A percentile compares a stretch with the other conserved stretches of the same genome.
Evolutionary conservation across 2,888 invertebrate species (phyloP).

Genomic region (Ophion ventricosus): DNA sequence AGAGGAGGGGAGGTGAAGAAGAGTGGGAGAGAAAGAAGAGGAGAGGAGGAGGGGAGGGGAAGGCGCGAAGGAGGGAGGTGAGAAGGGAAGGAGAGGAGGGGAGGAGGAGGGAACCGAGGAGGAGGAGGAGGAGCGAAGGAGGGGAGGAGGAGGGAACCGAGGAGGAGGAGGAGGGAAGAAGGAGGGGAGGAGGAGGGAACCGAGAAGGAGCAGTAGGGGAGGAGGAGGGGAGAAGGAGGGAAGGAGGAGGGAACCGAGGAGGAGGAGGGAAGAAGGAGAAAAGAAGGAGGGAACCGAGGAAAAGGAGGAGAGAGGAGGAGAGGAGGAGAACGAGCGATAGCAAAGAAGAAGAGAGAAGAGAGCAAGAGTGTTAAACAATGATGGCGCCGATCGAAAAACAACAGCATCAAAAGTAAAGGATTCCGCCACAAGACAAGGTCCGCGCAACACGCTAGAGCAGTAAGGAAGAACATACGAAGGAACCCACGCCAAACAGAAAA

Average conservation of each 20-base stretch:
- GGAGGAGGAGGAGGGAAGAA: background rate
- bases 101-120: background rate
- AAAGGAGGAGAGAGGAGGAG: no score
- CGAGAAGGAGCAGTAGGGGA: constrained; percentile 48
- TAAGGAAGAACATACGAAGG: background rate
- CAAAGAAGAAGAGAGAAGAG: no score
- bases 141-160: background rate
- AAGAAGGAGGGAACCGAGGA: no score
- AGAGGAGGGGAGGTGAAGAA: no score
- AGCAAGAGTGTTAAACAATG: no score
- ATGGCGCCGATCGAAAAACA: background rate
- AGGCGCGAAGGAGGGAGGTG: background rate
- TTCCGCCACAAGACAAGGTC: no score
- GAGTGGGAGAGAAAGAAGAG: no score
- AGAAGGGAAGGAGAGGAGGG: background rate
- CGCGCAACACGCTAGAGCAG: background rate
- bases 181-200: constrained; percentile 7
- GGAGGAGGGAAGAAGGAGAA: no score
- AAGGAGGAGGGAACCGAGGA: no score
- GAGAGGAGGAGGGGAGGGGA: no score
- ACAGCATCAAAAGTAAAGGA: no score
- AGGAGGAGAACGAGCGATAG: no score
- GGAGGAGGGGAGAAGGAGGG: background rate
- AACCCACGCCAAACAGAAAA: background rate
- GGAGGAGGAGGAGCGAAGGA: constrained; percentile 7